Conservation (phyloP, 2,888 invertebrate species). For the Chymomyza procnemis region DNA sequence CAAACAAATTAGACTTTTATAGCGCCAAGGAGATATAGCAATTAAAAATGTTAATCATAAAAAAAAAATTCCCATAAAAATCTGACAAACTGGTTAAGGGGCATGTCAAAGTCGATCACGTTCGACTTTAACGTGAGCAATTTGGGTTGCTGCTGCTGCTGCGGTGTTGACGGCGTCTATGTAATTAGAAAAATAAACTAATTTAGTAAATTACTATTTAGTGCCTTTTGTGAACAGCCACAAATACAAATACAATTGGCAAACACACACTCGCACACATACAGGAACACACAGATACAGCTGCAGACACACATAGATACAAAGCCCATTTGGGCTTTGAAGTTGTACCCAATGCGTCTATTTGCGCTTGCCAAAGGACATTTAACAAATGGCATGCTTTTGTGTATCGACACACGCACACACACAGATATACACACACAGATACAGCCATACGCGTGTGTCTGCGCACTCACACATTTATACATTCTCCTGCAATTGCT, state of each 20-base stretch:
- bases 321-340: slow-evolving; percentile 68
- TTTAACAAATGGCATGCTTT: slow-evolving; percentile 64
- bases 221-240: slow-evolving; percentile 29
- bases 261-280: too few species aligned
- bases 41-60: neutral
- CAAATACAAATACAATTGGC: slow-evolving; percentile 2
- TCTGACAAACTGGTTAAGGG: too few species aligned
- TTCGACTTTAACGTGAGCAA: neutral
- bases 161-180: slow-evolving; percentile 16
- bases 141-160: slow-evolving; percentile 1
- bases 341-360: slow-evolving; percentile 30
- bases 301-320: slow-evolving; percentile 51
- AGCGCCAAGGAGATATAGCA: too few species aligned
- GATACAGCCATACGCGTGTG: neutral
- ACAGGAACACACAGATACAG: slow-evolving; percentile 5
- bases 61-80: too few species aligned
- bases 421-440: neutral
- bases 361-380: slow-evolving; percentile 59
- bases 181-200: slow-evolving; percentile 66
- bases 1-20: too few species aligned
- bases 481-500: slow-evolving; percentile 53
- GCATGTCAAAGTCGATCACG: too few species aligned
- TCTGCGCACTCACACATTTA: slow-evolving; percentile 13
- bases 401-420: slow-evolving; percentile 10
- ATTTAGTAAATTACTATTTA: slow-evolving; percentile 73